Evolutionary conservation across 2,113 vertebrate species (phyloP).

Genomic region (Toxostoma redivivum): DNA sequence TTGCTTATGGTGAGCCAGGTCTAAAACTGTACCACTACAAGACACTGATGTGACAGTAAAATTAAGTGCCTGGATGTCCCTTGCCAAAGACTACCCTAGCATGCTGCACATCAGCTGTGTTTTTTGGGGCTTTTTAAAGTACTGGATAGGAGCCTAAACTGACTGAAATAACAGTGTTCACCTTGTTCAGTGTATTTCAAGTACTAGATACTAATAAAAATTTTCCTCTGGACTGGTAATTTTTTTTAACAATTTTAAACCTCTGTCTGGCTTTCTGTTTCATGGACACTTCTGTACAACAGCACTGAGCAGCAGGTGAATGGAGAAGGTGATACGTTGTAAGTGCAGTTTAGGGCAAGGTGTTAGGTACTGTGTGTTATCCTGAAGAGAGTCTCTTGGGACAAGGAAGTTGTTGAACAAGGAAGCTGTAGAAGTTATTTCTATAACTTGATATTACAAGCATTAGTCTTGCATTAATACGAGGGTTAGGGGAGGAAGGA

Average conservation of each 20-base stretch:
- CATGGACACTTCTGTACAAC: neutral
- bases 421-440: neutral
- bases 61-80: slow-evolving; percentile 1
- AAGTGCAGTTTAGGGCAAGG: neutral
- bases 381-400: neutral
- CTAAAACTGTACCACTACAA: slow-evolving; percentile 24
- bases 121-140: neutral
- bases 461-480: neutral
- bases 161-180: neutral
- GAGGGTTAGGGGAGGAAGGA: neutral
- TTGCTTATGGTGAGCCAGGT: neutral
- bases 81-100: neutral
- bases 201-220: neutral
- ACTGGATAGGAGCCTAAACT: neutral
- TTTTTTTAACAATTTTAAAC: neutral
- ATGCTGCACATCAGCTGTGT: neutral
- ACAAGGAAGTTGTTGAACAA: neutral
- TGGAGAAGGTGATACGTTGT: neutral
- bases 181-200: neutral
- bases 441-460: neutral
- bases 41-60: neutral
- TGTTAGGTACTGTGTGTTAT: neutral
- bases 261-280: neutral
- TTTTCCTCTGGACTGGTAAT: neutral
- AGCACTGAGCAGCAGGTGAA: neutral